These are phyloP conservation scores for Megaleporinus macrocephalus DNA, from an alignment of 2,113 vertebrate species.

Conservation along the genomic window DNA sequence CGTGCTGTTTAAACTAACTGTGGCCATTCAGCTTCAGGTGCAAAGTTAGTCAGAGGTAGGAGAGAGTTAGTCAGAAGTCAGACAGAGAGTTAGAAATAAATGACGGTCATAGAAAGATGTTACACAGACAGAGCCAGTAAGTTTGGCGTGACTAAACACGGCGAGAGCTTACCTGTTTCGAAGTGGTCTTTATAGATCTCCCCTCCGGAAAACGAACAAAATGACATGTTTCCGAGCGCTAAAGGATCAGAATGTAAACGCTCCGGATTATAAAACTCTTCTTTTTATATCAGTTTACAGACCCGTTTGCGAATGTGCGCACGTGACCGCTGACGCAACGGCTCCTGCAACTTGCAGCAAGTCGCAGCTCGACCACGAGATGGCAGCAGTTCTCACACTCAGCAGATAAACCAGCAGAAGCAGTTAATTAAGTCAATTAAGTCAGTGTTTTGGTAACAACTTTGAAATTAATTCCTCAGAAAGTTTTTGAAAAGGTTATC, in stretches of 20 bases:
- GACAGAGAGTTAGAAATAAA: too few relatives aligned
- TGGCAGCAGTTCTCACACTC: not conserved
- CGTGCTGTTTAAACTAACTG: too few relatives aligned
- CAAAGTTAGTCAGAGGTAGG: too few relatives aligned
- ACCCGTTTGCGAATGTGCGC: not conserved
- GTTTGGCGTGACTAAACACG: not conserved
- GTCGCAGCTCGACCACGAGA: not conserved
- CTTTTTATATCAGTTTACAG: not conserved
- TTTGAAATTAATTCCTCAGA: too few relatives aligned
- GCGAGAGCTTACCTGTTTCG: conserved; percentile 75
- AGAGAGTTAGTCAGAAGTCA: too few relatives aligned
- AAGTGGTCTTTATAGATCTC: conserved; percentile 87
- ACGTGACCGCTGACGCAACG: conserved; percentile 10
- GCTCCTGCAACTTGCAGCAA: not conserved
- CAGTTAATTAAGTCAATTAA: too few relatives aligned
- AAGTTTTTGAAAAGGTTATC: too few relatives aligned
- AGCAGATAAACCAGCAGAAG: too few relatives aligned
- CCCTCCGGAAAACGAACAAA: conserved; percentile 83
- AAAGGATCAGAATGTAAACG: not conserved
- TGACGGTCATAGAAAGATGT: too few relatives aligned
- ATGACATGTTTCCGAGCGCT: conserved; percentile 75
- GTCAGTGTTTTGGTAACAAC: too few relatives aligned
- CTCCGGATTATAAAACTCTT: not conserved
- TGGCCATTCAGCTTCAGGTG: too few relatives aligned
- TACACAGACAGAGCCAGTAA: too few relatives aligned